Conservation (phyloP, 1,140 invertebrate genomes). For the Macrobrachium nipponense region DNA sequence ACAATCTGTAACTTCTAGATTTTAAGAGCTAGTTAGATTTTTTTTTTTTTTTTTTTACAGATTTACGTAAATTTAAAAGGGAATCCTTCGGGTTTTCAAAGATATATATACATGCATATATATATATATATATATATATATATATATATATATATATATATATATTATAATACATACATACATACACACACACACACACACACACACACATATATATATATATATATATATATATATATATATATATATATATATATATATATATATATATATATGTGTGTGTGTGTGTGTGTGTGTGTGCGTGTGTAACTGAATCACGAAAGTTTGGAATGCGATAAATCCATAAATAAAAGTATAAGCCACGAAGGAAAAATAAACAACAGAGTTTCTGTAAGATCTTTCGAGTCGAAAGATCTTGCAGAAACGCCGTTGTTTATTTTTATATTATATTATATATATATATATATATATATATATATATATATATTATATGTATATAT, state of each 20-base stretch:
- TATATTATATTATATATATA: constrained; percentile 16
- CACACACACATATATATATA: constrained; percentile 1
- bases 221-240: constrained; percentile 13
- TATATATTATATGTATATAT: constrained; percentile 12
- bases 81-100: background rate
- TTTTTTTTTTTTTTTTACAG: no score
- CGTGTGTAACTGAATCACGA: background rate
- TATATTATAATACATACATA: no score
- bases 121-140: constrained; percentile 18
- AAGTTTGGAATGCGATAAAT: background rate
- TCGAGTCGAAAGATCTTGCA: no score
- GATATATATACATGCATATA: background rate
- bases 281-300: constrained; percentile 16
- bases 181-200: background rate
- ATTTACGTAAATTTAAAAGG: no score
- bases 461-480: constrained; percentile 18
- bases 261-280: background rate
- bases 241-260: constrained; percentile 3
- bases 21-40: no score
- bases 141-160: constrained; percentile 20
- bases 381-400: no score
- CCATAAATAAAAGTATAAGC: background rate
- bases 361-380: no score
- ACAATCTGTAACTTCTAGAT: no score
- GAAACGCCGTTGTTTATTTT: no score